Evolutionary conservation across 2,888 invertebrate genomes (phyloP).

Genomic region (Sipha maydis): DNA sequence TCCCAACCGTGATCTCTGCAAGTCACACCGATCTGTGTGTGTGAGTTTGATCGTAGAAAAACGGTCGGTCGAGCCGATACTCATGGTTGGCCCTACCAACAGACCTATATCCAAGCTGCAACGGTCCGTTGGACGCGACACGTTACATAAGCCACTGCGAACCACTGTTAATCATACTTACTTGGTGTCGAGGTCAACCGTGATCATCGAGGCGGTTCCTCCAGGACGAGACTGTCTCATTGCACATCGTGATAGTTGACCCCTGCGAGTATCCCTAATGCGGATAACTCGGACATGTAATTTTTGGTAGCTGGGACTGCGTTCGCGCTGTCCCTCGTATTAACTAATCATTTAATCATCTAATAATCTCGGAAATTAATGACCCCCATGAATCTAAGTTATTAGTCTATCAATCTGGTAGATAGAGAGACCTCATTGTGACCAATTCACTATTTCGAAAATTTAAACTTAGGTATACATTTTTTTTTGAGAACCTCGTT

Average conservation of each 20-base stretch:
- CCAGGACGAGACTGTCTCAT: constrained; percentile 78
- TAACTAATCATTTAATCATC: too few species aligned
- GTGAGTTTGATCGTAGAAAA: neutral
- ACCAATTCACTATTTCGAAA: too few species aligned
- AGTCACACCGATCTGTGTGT: neutral
- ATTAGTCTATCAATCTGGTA: too few species aligned
- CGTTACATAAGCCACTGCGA: too few species aligned
- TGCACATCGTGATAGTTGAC: constrained; percentile 70
- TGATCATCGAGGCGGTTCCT: constrained; percentile 78
- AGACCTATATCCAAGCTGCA: neutral
- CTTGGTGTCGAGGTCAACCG: constrained; percentile 73
- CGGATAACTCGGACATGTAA: constrained; percentile 73
- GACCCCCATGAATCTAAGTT: too few species aligned
- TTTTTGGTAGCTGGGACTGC: constrained; percentile 62
- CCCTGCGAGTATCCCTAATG: constrained; percentile 74
- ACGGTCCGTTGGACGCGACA: neutral
- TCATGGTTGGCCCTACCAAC: neutral
- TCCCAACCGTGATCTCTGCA: neutral
- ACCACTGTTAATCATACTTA: constrained; percentile 65
- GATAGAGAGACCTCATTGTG: too few species aligned
- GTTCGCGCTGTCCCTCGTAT: constrained; percentile 60
- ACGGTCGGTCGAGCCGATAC: neutral
- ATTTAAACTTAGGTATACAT: too few species aligned
- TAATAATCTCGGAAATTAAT: too few species aligned
- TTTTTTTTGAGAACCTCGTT: too few species aligned